These are phyloP conservation scores for Aegotheles bennettii DNA, from an alignment of 2,113 vertebrate species.

Conservation along the genomic window DNA sequence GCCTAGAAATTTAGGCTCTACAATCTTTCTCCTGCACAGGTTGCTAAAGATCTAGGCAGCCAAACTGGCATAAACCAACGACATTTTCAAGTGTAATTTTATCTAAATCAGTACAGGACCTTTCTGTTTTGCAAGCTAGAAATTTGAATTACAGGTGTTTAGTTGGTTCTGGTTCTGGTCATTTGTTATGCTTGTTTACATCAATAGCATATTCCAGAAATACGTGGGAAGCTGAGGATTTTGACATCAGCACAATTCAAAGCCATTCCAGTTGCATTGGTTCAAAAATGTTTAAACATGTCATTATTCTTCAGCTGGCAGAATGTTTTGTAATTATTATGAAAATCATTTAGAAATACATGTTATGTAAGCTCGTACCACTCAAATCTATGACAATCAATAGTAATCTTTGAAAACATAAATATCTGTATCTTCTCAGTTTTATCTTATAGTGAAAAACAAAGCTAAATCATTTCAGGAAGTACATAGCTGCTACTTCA, in stretches of 20 bases:
- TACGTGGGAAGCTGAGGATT: neutral
- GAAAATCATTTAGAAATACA: neutral
- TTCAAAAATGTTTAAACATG: neutral
- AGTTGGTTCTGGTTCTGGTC: neutral
- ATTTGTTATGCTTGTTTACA: neutral
- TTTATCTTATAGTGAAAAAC: neutral
- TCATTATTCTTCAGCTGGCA: neutral
- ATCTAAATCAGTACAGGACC: neutral
- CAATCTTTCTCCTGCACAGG: neutral
- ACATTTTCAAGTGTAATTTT: neutral
- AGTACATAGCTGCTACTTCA: neutral
- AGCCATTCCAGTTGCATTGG: neutral
- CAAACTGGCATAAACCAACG: neutral
- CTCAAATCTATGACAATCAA: neutral
- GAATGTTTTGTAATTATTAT: neutral
- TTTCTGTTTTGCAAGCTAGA: neutral
- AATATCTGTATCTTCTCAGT: neutral
- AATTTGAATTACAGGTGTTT: neutral
- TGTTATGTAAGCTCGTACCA: neutral
- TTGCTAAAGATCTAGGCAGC: neutral
- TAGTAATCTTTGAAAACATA: neutral
- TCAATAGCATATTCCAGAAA: neutral
- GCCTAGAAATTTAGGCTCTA: neutral
- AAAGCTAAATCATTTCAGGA: neutral
- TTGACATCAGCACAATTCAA: neutral